Base-by-base conservation (phyloP, 2,797 vertebrate species). In the Gymnodraco acuticeps region DNA sequence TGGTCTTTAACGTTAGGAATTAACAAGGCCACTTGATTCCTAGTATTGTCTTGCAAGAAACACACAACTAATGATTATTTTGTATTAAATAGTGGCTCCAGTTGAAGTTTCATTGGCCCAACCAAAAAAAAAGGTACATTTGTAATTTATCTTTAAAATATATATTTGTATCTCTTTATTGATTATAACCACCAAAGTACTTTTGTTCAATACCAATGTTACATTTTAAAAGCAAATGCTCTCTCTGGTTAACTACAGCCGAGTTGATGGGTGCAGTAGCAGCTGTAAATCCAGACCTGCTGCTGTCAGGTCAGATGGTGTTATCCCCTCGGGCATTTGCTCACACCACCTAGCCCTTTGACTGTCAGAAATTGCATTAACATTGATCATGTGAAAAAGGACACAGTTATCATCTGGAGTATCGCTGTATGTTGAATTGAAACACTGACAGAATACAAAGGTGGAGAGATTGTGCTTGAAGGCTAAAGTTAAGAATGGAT, bases 281-380 rank as follows among this genome's bases (percentile, higher is more conserved):
- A 50, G 78, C 75, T 73, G 47, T 87, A 71, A 84, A 77, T 78
- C 14, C 67, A 75, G 65, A 52, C 52, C n/a, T 62, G 4, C 63
- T 67, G 8, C 70, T 62, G 42, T 75, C 43, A 68, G 78, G 66
- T 82, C 65, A 72, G 46, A 74, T 41, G 41, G 38, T 55, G 33
- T 73, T 68, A 38, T 65, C 33, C 50, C 42, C 23, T 2, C 20
- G 60, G 78, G 70, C 46, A 11, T 38, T 31, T 71, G 41, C 54
- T 63, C 67, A 58, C 65, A 72, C 16, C 73, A 60, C 53, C 47
- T 3, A 46, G 38, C 64, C 19, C 64, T 62, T 54, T 72, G 38
- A 62, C 70, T 66, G 70, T 66, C 71, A 84, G 50, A 71, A 83
- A 85, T 50, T 75, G 53, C 75, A 86, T 89, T 82, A 82, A 62